Evolutionary conservation across 2,888 invertebrate genomes (phyloP).

Genomic region (Tyria jacobaeae): DNA sequence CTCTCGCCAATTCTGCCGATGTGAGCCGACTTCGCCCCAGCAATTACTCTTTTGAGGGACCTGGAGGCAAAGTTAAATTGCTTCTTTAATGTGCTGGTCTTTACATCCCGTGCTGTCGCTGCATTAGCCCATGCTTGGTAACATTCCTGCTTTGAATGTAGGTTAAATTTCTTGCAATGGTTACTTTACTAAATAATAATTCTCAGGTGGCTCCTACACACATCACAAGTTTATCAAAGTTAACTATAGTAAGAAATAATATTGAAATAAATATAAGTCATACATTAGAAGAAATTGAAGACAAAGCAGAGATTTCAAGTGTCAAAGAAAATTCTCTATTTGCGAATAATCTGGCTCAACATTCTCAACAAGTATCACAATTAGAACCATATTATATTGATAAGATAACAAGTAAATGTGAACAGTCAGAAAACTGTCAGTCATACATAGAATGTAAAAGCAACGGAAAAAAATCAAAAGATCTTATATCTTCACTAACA

Average conservation of each 20-base stretch:
- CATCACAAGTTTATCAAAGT: constrained; percentile 11
- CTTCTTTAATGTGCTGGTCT: too few species aligned
- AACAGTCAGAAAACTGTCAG: not conserved
- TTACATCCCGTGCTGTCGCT: too few species aligned
- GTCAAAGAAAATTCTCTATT: not conserved
- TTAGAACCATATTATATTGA: not conserved
- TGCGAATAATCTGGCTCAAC: not conserved
- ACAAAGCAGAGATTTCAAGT: not conserved
- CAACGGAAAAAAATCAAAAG: not conserved
- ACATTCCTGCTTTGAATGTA: too few species aligned
- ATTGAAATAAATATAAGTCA: constrained; percentile 3
- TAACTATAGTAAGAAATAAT: constrained; percentile 11
- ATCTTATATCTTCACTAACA: not conserved
- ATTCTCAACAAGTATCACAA: not conserved
- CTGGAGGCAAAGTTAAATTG: too few species aligned
- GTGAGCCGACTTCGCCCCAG: too few species aligned
- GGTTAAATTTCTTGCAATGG: too few species aligned
- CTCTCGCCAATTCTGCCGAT: too few species aligned
- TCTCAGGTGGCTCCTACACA: constrained; percentile 7
- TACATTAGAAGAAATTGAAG: not conserved
- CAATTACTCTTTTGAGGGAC: too few species aligned
- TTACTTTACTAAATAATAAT: not conserved
- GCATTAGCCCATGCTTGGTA: too few species aligned
- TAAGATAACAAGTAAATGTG: not conserved
- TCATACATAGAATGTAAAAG: not conserved